phyloP scores from a whole-genome alignment of 1,140 invertebrate genomes.

The Brachionus rubens region DNA sequence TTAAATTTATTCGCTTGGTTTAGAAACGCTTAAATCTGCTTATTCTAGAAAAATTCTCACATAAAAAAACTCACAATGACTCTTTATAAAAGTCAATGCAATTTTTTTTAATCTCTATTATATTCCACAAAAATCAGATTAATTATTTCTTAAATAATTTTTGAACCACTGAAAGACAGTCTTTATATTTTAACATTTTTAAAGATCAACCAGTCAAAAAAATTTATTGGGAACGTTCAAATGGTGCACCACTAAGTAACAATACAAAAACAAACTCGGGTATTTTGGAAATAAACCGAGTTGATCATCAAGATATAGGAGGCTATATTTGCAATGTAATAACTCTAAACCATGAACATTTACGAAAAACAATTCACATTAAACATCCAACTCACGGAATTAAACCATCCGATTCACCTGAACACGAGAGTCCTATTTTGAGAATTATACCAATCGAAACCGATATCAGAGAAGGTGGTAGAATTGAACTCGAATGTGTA shows the following conservation, averaged over 20 bases:
- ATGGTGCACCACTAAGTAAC: background rate
- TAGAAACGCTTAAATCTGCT: too few relatives aligned
- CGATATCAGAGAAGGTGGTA: slow-evolving; percentile 30
- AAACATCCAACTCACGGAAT: background rate
- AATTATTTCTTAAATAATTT: too few relatives aligned
- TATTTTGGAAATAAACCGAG: background rate
- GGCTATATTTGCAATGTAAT: slow-evolving; percentile 13
- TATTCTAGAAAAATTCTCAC: too few relatives aligned
- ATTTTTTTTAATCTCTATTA: too few relatives aligned
- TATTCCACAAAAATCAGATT: too few relatives aligned
- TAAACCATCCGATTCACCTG: background rate
- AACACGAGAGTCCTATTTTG: background rate
- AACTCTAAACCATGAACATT: background rate
- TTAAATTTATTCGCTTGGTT: too few relatives aligned
- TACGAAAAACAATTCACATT: slow-evolving; percentile 23
- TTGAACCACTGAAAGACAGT: too few relatives aligned
- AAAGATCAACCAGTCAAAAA: slow-evolving; percentile 15
- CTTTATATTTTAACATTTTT: background rate
- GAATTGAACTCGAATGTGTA: slow-evolving; percentile 18
- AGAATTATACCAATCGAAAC: slow-evolving; percentile 25
- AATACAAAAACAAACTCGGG: background rate
- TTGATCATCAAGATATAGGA: background rate
- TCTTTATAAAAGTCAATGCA: too few relatives aligned
- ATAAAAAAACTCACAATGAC: too few relatives aligned
- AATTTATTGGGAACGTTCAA: slow-evolving; percentile 17